phyloP scores from a whole-genome alignment of 2,797 vertebrate species.

The Phrynocephalus forsythii region DNA sequence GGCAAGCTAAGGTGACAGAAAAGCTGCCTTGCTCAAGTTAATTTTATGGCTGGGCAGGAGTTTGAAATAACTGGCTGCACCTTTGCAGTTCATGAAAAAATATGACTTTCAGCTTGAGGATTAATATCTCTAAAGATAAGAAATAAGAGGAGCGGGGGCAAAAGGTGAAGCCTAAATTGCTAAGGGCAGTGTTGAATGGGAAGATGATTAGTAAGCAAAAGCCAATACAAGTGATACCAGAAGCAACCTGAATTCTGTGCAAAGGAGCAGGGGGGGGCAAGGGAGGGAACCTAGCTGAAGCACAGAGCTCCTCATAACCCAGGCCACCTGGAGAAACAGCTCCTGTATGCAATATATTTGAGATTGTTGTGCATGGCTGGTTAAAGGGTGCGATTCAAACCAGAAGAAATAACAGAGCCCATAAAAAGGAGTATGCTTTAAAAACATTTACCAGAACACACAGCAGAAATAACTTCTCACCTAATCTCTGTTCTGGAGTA shows the following conservation, averaged over 20 bases:
- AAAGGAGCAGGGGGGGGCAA: conserved; percentile 41
- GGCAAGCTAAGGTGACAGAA: neutral
- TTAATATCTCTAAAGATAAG: conserved; percentile 40
- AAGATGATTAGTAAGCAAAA: neutral
- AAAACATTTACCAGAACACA: neutral
- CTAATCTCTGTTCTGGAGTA: conserved; percentile 27
- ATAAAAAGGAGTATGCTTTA: conserved; percentile 7
- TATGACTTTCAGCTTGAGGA: neutral
- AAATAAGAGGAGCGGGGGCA: conserved; percentile 57
- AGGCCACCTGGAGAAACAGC: neutral
- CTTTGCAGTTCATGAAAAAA: neutral
- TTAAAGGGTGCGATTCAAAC: conserved; percentile 26
- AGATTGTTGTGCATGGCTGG: conserved; percentile 3
- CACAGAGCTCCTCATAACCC: neutral
- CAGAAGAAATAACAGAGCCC: conserved; percentile 22
- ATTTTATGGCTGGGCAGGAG: neutral
- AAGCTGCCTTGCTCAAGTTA: conserved; percentile 7
- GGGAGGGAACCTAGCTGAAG: neutral
- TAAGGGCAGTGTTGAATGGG: too few species aligned
- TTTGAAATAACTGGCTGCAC: neutral
- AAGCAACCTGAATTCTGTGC: conserved; percentile 42
- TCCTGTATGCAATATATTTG: conserved; percentile 13
- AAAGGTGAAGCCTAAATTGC: conserved; percentile 49
- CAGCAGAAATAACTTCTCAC: conserved; percentile 11
- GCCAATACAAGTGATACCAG: neutral